Base-by-base conservation (phyloP, 2,113 vertebrate species). In the Sitta europaea region DNA sequence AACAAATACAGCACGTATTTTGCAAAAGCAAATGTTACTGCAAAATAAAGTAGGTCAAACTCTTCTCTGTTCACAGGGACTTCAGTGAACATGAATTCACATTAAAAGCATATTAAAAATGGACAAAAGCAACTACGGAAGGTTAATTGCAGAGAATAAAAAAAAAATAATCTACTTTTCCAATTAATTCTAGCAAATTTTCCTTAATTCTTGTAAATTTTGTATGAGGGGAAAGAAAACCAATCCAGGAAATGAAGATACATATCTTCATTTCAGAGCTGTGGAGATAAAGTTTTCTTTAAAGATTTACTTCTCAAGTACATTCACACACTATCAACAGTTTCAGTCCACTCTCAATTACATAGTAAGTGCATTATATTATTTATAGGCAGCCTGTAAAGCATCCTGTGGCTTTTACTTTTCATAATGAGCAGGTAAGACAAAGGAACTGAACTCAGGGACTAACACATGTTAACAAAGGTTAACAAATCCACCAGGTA, bases 301-400 rank as follows among this genome's bases (percentile, higher is more conserved):
- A 58, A 93, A 93, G 63, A 88, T 93, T 94, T 92, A 86, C 93
- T 93, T 93, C 94, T 88, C 10, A 1, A 83, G 42, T 73, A 83
- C 42, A 61, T 11, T 50, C 55, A 86, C 43, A 76, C 1, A 36
- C 58, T 45, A 74, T 12, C 18, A 92, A 71, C 71, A 84, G 35
- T 27, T 86, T 75, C 65, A 88, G 86, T 11, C 40, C 31, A 45
- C 18, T 40, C 40, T 48, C 78, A 80, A 83, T 88, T 75, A 92
- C 14, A 94, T 2, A 76, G 63, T 59, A 48, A 90, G 47, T 51
- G 13, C 45, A 92, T 90, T 86, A 48, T 51, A 92, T 90, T 74
- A 88, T 71, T 96, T 70, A 96, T 63, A 63, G 38, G 48, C n/a
- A 86, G 47, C 51, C 74, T 92, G 71, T 86, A 90, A 96, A 96